Evolutionary conservation across 2,113 vertebrate species (phyloP), one percentile per base, ranked within the genome.

Genomic region (Galemys pyrenaicus): DNA sequence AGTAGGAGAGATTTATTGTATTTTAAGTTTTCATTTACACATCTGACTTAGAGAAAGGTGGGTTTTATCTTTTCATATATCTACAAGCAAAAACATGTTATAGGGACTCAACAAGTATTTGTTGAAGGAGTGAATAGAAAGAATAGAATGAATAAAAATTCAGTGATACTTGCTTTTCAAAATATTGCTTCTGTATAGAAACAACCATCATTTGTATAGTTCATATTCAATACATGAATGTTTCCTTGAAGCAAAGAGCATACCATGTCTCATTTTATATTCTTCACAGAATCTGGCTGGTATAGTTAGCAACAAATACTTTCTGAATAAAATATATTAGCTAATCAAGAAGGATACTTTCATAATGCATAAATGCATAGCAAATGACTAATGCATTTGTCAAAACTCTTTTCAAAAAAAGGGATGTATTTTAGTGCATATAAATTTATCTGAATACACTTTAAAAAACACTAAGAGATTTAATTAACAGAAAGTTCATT

Each of bases 281-380:
- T 79, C 49, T 64, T 39, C 64, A 35, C 6, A 79, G 70, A 78
- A 83, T 4, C 28, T 87, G 19, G 4, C 30, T 80, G 20, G 44
- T 28, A 41, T 11, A 32, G 44, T 51, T 80, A 54, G 46, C 44
- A 13, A 83, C 62, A 93, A 74, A 74, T 88, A 74, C 87, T 88
- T 95, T 51, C 35, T 74, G 64, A 93, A 74, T 79, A 70, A 92
- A 92, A 79, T 80, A 30, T 80, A 32, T 80, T 22, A 81, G 19
- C 75, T 65, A 64, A 73, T 70, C 16, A 32, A 6, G 20, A 60
- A 71, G 30, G 7, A 28, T 60, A 26, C 15, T 83, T 85, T 77
- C 65, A 20, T 22, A 82, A 56, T 30, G 20, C 26, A 30, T 32
- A 88, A 20, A 56, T 56, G 54, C 20, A 62, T 30, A 62, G 26